phyloP scores from a whole-genome alignment of 2,888 invertebrate species.

The Aporophyla lueneburgensis region DNA sequence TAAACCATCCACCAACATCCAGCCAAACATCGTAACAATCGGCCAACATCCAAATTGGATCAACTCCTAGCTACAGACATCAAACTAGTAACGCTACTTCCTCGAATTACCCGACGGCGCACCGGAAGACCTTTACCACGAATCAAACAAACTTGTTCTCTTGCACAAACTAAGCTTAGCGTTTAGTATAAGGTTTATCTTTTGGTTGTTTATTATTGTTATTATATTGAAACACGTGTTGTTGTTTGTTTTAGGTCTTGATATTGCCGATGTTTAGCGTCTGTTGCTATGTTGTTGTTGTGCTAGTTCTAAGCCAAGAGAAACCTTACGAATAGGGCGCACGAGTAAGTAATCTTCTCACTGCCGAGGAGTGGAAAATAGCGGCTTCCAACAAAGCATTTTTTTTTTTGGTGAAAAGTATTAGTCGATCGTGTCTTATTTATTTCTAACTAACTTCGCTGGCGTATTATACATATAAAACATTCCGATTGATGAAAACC shows the following conservation, averaged over 20 bases:
- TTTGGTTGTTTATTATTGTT: conserved; percentile 66
- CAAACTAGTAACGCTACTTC: conserved; percentile 7
- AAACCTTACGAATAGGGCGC: background rate
- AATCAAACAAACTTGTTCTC: conserved; percentile 71
- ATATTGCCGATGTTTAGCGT: conserved; percentile 4
- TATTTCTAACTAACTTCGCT: too few species aligned
- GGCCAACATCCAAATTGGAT: conserved; percentile 37
- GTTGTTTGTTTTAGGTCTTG: conserved; percentile 23
- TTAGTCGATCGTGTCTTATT: too few species aligned
- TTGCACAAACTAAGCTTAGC: conserved; percentile 65
- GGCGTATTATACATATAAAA: too few species aligned
- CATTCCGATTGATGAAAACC: too few species aligned
- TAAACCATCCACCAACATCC: conserved; percentile 4
- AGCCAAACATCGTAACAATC: conserved; percentile 32
- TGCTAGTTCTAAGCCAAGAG: background rate
- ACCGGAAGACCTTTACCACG: conserved; percentile 65
- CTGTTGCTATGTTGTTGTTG: background rate
- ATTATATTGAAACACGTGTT: conserved; percentile 48
- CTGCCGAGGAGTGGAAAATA: too few species aligned
- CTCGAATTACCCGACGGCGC: conserved; percentile 58
- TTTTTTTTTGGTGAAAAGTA: too few species aligned
- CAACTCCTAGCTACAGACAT: conserved; percentile 24
- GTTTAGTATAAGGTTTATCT: conserved; percentile 72
- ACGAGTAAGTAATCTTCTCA: background rate
- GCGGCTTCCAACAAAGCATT: too few species aligned